Base-by-base conservation (phyloP, 2,888 invertebrate genomes). In the Thyatira batis region DNA sequence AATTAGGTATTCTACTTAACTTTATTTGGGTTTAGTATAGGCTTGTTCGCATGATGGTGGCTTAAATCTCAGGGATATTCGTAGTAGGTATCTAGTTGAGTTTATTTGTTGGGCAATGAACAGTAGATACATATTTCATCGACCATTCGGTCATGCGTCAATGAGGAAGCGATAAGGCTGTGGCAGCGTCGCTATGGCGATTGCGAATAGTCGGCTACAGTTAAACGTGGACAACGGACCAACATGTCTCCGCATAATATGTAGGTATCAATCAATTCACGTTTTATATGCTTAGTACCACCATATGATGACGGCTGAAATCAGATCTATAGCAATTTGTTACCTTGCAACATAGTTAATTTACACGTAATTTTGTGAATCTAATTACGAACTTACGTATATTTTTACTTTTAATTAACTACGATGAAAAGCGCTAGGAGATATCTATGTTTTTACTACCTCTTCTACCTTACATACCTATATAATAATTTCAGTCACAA, bases 81-180 rank as follows among this genome's bases (percentile, higher is more conserved):
- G 23, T 6, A 23, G 23, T 23, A 23, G 3, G 3, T 23, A 23
- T 17, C n/a, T 11, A 23, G 27, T 49, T 13, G 45, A 21, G 23
- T 33, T 52, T 28, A 50, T 53, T 52, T 45, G 20, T 49, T 46
- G 25, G 44, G 28, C 27, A 43, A 20, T 20, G 52, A 49, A 28
- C 20, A 52, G 65, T 74, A 75, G 76, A 74, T 80, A 75, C 77
- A 74, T 80, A 78, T 77, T 75, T 69, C 77, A 75, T 66, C 69
- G 69, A 54, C 67, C 75, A 70, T 68, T 68, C 67, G 60, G 65
- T 65, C 74, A 78, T 72, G 78, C 74, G 66, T 73, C 75, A 78
- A 69, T 72, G 77, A 67, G 73, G 69, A 76, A 64, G 65, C 65
- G 80, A 80, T 80, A 80, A 80, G 69, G 64, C 64, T 58, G 54